Evolutionary conservation across 2,888 invertebrate species (phyloP).

Genomic region (Falcaria lacertinaria): DNA sequence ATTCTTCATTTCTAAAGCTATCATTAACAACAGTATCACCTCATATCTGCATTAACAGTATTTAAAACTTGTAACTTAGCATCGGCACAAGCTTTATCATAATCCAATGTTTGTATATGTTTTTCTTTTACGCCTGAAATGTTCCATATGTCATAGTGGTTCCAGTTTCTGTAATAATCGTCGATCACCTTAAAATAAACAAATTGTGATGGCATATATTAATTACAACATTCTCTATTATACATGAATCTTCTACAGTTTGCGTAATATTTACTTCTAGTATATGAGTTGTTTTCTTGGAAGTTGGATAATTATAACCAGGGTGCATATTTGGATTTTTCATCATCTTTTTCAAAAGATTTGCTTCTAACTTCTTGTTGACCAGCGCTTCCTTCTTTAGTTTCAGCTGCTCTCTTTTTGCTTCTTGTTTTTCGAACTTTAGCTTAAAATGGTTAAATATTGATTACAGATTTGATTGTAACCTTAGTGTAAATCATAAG

Average conservation of each 20-base stretch:
- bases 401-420: constrained; percentile 31
- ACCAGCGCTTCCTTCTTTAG: constrained; percentile 35
- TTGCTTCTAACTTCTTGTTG: constrained; percentile 37
- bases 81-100: constrained; percentile 33
- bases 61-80: constrained; percentile 37
- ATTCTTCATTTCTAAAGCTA: no score
- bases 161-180: constrained; percentile 43
- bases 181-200: constrained; percentile 32
- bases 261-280: constrained; percentile 25
- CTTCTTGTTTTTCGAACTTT: constrained; percentile 38
- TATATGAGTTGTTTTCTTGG: constrained; percentile 37
- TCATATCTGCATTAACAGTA: constrained; percentile 45
- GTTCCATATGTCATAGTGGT: constrained; percentile 34
- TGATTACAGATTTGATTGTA: no score
- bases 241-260: background rate
- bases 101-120: constrained; percentile 31
- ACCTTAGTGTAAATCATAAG: no score
- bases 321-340: constrained; percentile 58
- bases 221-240: no score
- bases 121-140: constrained; percentile 41
- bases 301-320: constrained; percentile 50
- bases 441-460: constrained; percentile 22
- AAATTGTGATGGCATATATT: background rate
- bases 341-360: constrained; percentile 49
- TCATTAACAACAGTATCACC: constrained; percentile 19